Evolutionary conservation across 1,140 invertebrate genomes (phyloP), one percentile per base, ranked within the genome.

Genomic region (Pseudoatta argentina): DNA sequence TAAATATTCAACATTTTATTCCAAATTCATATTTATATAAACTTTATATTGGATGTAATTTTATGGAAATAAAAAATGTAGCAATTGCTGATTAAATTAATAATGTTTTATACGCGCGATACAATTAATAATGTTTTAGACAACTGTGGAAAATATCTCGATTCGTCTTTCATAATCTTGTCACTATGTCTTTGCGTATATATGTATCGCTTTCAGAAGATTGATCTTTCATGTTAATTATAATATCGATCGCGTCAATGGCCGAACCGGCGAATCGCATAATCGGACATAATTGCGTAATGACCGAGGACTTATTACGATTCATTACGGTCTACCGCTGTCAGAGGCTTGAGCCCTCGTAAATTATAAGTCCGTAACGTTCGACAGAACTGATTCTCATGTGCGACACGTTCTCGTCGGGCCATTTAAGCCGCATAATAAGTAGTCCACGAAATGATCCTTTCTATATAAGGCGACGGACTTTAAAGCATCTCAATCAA

Each of bases 221-320:
- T 53, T 24, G 14, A 66, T 67, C 14, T 16, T 16, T 12, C 1
- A 55, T 79, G 27, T 6, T 82, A 63, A 82, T 73, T 72, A 61
- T 30, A 73, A 82, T 61, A 72, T 73, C 69, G 67, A 73, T 57
- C 39, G 51, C 66, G 30, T 75, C 75, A 63, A 75, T 53, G 69
- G 14, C 51, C 12, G 6, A 61, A 48, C 7, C 21, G 14, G 24
- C 14, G 55, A 83, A 63, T 75, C 57, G 81, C 39, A 61, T 73
- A 82, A 82, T 73, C 53, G 55, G 14, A 5, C 34, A 24, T 75
- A 83, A 83, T 83, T 63, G 57, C 44, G 24, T 63, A 75, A 83
- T 73, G 39, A 75, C 18, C 24, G 7, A 63, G 12, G 24, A 51
- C 55, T 83, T 83, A 83, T 75, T 73, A 75, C 24, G 34, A 39